Percentiles rank a stretch among this genome's conserved stretches.
Conservation (phyloP, 2,888 invertebrate species). For the Drosophila rubida region DNA sequence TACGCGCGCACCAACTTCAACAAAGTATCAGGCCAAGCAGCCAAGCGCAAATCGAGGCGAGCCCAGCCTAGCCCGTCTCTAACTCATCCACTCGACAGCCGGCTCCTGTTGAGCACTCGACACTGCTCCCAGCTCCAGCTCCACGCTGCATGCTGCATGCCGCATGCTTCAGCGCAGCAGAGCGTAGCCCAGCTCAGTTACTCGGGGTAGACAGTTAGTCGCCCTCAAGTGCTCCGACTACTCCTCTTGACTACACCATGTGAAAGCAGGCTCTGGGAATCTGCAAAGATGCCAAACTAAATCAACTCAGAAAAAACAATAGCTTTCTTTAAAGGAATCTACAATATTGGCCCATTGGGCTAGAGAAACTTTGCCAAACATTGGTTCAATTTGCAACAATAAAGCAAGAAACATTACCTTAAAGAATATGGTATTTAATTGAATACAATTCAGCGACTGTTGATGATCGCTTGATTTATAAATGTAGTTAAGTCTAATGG, state of each 20-base stretch:
- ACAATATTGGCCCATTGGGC: neutral
- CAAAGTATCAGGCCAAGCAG: conserved; percentile 77
- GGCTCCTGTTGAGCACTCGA: conserved; percentile 56
- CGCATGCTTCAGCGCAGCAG: conserved; percentile 51
- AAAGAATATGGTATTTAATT: too few species aligned
- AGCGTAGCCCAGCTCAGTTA: conserved; percentile 43
- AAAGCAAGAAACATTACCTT: too few species aligned
- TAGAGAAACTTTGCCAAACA: too few species aligned
- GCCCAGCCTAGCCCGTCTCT: conserved; percentile 32
- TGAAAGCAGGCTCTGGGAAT: conserved; percentile 57
- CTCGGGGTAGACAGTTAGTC: conserved; percentile 44
- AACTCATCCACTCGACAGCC: conserved; percentile 42
- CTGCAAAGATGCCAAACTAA: neutral
- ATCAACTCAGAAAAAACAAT: neutral
- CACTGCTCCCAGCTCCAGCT: conserved; percentile 19
- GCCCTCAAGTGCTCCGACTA: conserved; percentile 63
- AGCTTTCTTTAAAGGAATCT: too few species aligned
- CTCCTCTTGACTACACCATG: conserved; percentile 64
- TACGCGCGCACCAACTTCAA: conserved; percentile 68
- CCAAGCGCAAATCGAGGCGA: conserved; percentile 70
- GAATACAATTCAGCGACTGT: too few species aligned
- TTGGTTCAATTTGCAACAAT: too few species aligned
- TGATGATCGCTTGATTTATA: too few species aligned
- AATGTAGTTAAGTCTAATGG: too few species aligned
- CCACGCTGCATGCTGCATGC: conserved; percentile 6